Base-by-base conservation (phyloP, 37 sponge, comb jelly and placozoan species). In the Haliclona indistincta region DNA sequence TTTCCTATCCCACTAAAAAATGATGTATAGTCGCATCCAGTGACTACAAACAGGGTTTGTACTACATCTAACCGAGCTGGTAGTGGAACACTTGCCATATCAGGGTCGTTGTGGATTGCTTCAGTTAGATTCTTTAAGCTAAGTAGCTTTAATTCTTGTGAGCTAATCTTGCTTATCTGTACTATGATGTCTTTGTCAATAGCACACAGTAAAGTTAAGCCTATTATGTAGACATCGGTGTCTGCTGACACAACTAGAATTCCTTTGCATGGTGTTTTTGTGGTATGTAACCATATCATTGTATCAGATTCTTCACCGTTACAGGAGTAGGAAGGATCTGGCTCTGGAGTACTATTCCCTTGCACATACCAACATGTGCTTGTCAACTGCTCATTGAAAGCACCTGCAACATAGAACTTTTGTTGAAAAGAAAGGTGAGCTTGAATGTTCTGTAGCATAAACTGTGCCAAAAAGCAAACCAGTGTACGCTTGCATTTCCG, bases 291-390 rank as follows among this genome's bases (percentile, higher is more conserved):
- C 66, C 66, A 64, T 36, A 68, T 45, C 13, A 43, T 68, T 3
- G 43, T 68, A 45, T 68, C 70, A 22, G 70, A 43, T 41, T 68
- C 66, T 35, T 64, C 66, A 30, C 35, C 66, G 4, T 3, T 64
- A 2, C 6, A 64, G 4, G 4, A 5, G 3, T 35, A 3, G 37
- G 4, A 1, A 4, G 4, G 33, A 2, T 2, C 34, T 30, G 38
- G 64, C 5, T 7, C 26, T 3, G 3, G 23, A 2, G 2, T 28
- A 2, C 26, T 5, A 17, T 17, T 19, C 2, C 6, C 26, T 3
- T 2, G 3, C 5, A 10, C 4, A 2, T 63, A 2, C 64, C 64
- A 63, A 2, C 37, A 34, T 63, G 2, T 2, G 29, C 35, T 37
- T 4, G 3, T 4, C 29, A 10, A 2, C 4, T 7, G 4, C 3